Base-by-base conservation (phyloP, 2,888 invertebrate species). In the Meganola albula region DNA sequence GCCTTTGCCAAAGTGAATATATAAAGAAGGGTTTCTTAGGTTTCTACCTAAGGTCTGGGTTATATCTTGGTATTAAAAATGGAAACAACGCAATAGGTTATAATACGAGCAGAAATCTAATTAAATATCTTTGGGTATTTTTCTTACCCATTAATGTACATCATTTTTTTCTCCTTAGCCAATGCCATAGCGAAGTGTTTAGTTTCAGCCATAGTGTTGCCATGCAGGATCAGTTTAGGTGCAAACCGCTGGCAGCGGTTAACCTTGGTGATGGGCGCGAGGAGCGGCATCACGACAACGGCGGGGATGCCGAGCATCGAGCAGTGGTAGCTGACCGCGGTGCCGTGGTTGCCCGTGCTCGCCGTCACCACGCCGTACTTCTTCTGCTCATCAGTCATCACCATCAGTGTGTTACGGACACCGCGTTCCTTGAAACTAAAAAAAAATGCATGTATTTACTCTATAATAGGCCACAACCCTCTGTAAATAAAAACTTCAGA, bases 351-450 rank as follows among this genome's bases (percentile, higher is more conserved):
- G 0, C 98, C 98, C 21, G 95, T 89, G 1, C 95, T 95, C 0
- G 97, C 97, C 1, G 97, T 92, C 37, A 96, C 92, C 0, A 97
- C 95, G 1, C 98, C 98, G 21, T 66, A 73, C 41, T 85, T 87
- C 63, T 90, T 92, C 64, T 96, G 91, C 11, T 94, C 92, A 10
- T 91, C 89, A 1, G 88, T 73, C 3, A 98, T 74, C 75, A 90
- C 89, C 48, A 93, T 61, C 29, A 98, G 79, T 0, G 94, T 90
- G 61, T 95, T 95, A 12, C 96, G 86, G 0, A 96, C 97, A 1
- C 98, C 98, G 39, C 98, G 89, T 69, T 98, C 98, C 71, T 98
- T 98, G 68, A 97, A 98, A 75, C 96, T 96, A 58, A 20, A 27
- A 12, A n/a, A n/a, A n/a, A n/a, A n/a, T n/a, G n/a, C n/a, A n/a